A percentile compares a stretch with the other conserved stretches of the same genome.
Conservation (phyloP, 2,797 vertebrate species). For the Pangasius mekongensis region DNA sequence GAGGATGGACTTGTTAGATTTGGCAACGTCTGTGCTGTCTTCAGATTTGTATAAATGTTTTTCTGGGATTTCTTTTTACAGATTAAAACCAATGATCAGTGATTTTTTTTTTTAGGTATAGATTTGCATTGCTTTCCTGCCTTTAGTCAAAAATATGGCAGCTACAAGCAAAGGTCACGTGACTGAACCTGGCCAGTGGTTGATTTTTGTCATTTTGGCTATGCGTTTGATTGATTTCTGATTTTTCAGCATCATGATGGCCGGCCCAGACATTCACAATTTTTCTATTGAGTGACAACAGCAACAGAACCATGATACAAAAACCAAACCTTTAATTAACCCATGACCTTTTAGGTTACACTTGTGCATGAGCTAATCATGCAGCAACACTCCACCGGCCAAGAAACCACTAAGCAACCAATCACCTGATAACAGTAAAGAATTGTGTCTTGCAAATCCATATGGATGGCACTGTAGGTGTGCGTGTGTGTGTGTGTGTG, state of each 20-base stretch:
- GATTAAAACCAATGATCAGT: not conserved
- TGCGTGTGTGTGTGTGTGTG: conserved; percentile 13
- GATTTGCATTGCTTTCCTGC: not conserved
- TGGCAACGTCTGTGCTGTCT: too few species aligned
- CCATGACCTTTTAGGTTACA: not conserved
- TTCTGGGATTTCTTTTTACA: not conserved
- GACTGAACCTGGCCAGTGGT: not conserved
- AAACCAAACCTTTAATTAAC: not conserved
- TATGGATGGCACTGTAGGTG: not conserved
- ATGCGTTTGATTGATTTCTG: not conserved
- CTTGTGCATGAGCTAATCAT: not conserved
- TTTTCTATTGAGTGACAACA: not conserved
- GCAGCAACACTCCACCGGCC: too few species aligned
- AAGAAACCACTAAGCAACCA: not conserved
- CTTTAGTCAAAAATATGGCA: not conserved
- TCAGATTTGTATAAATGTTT: not conserved
- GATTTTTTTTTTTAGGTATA: not conserved
- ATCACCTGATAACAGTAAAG: not conserved
- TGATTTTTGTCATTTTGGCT: not conserved
- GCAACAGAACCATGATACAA: not conserved
- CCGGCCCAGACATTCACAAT: not conserved
- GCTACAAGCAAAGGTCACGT: not conserved
- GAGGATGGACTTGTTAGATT: too few species aligned
- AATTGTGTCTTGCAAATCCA: not conserved
- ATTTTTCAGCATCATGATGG: not conserved